Evolutionary conservation across 2,113 vertebrate genomes (phyloP).

Genomic region (Seriola dumerili): DNA sequence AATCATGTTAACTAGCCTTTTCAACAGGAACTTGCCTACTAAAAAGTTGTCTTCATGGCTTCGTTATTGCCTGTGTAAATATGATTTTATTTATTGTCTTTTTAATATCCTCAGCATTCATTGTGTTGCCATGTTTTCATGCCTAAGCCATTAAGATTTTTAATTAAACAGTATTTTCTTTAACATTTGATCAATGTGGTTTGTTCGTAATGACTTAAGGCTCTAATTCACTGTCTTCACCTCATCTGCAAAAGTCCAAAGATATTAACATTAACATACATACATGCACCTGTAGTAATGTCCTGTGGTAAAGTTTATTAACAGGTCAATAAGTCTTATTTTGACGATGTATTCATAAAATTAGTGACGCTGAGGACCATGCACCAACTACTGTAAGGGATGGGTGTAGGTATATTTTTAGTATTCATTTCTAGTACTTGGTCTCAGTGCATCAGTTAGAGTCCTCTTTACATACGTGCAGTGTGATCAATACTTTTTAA

Average conservation of each 20-base stretch:
- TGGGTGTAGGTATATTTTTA: background rate
- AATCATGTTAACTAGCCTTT: constrained; percentile 61
- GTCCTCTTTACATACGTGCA: background rate
- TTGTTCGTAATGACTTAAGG: background rate
- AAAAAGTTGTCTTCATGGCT: constrained; percentile 68
- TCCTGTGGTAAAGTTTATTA: too few relatives aligned
- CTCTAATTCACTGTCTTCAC: too few relatives aligned
- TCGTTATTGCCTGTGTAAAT: constrained; percentile 78
- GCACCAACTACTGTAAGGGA: background rate
- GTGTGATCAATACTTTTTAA: too few relatives aligned
- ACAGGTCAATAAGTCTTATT: too few relatives aligned
- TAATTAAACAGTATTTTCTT: constrained; percentile 86
- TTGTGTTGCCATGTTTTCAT: constrained; percentile 82
- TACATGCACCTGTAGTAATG: too few relatives aligned
- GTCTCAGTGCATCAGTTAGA: too few relatives aligned
- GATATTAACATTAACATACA: too few relatives aligned
- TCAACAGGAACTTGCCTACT: constrained; percentile 71
- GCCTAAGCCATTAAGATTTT: constrained; percentile 86
- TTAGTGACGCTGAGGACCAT: too few relatives aligned
- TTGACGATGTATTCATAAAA: too few relatives aligned
- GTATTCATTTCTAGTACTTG: too few relatives aligned
- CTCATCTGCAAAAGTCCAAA: too few relatives aligned
- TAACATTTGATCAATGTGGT: constrained; percentile 66
- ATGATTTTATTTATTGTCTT: constrained; percentile 84
- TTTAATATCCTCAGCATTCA: constrained; percentile 80